phyloP scores from a whole-genome alignment of 2,888 invertebrate species.

The Ophioninae sp. region DNA sequence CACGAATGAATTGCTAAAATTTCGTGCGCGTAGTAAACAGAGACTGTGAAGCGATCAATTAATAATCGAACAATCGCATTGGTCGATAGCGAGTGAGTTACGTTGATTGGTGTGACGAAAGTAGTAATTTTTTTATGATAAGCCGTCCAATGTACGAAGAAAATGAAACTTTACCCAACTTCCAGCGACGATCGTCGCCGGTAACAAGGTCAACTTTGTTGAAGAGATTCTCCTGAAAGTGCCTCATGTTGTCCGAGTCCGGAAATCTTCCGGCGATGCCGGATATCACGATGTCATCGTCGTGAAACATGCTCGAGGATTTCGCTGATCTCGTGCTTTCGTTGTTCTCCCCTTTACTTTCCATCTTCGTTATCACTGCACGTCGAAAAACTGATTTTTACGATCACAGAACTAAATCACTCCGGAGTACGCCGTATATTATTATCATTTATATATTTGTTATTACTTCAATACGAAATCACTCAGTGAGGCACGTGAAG shows the following conservation, averaged over 20 bases:
- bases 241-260: conserved; percentile 87
- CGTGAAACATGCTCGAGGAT: conserved; percentile 80
- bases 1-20: conserved; percentile 13
- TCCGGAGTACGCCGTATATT: conserved; percentile 11
- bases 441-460: background rate
- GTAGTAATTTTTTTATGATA: background rate
- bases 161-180: conserved; percentile 67
- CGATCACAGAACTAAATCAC: conserved; percentile 47
- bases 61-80: background rate
- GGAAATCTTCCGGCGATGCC: conserved; percentile 90
- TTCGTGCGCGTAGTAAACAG: background rate
- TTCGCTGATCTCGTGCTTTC: conserved; percentile 73
- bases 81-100: background rate
- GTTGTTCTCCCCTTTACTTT: conserved; percentile 21
- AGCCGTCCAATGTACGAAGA: background rate
- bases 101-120: background rate
- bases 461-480: conserved; percentile 8
- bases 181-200: conserved; percentile 80
- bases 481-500: conserved; percentile 30
- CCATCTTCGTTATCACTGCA: conserved; percentile 52
- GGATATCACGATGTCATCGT: conserved; percentile 86
- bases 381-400: conserved; percentile 24
- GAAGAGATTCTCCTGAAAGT: conserved; percentile 87
- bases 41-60: background rate
- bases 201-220: conserved; percentile 88